These are phyloP conservation scores for Promerops cafer DNA, from an alignment of 2,113 vertebrate genomes.

Conservation along the genomic window DNA sequence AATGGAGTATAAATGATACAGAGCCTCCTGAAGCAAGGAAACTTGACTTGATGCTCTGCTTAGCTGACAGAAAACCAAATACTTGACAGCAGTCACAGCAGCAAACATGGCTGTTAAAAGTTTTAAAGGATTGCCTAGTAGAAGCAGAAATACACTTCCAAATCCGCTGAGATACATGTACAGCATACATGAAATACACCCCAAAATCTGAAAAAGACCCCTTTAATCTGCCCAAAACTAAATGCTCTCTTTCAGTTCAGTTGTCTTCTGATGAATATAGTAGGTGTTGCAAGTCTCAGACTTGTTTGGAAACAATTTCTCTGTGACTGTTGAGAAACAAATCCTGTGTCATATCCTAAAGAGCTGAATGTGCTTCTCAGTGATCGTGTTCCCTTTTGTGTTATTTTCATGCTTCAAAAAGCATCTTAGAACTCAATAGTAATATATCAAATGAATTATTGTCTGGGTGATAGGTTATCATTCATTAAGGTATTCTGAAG, in stretches of 20 bases:
- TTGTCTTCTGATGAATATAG: not conserved
- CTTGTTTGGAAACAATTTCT: not conserved
- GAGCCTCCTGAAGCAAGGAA: conserved; percentile 37
- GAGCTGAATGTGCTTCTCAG: not conserved
- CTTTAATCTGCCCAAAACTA: not conserved
- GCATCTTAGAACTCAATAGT: not conserved
- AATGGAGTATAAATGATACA: conserved; percentile 37
- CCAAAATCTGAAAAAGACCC: not conserved
- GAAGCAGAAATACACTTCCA: conserved; percentile 24
- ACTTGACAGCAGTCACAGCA: conserved; percentile 43
- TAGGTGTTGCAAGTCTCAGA: not conserved
- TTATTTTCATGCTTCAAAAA: not conserved
- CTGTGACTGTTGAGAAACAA: not conserved
- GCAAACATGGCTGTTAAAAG: conserved; percentile 24
- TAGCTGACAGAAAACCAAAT: conserved; percentile 53
- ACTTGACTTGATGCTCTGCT: conserved; percentile 49
- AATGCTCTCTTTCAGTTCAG: not conserved
- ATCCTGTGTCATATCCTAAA: not conserved
- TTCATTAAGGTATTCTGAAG: not conserved
- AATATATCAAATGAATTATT: not conserved
- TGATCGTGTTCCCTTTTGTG: not conserved
- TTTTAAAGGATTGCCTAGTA: conserved; percentile 28
- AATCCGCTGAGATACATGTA: not conserved
- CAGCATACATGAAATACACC: not conserved
- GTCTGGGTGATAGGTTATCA: not conserved